Conservation (phyloP, 1,140 invertebrate species). For the Maniola jurtina region DNA sequence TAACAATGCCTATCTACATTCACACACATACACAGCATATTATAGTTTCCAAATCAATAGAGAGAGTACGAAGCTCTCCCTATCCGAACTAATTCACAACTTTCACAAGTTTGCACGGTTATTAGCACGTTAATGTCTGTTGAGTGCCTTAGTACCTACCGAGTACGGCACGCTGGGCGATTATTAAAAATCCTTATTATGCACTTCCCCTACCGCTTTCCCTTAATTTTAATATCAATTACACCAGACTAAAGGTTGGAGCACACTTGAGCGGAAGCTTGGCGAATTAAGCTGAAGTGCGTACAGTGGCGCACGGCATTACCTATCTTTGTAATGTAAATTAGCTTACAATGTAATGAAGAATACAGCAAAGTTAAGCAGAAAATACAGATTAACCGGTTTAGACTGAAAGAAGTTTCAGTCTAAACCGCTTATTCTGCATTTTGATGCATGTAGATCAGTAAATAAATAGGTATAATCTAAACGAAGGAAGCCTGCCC, state of each 20-base stretch:
- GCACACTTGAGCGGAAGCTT: conserved; percentile 25
- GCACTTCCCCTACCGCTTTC: conserved; percentile 23
- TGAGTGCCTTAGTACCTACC: not conserved
- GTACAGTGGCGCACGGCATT: conserved; percentile 7
- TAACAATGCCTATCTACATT: not conserved
- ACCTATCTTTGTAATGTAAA: not conserved
- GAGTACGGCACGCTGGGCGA: not conserved
- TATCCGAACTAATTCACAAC: conserved; percentile 24
- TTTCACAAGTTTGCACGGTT: conserved; percentile 26
- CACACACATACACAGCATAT: not conserved
- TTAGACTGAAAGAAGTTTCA: too few species aligned
- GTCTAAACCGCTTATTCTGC: too few species aligned
- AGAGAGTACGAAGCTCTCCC: not conserved
- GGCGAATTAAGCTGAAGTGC: conserved; percentile 24
- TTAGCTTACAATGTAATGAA: too few species aligned
- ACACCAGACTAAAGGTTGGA: conserved; percentile 16
- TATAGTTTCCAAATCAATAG: not conserved
- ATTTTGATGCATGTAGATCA: too few species aligned
- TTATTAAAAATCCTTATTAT: conserved; percentile 29
- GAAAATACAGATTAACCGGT: too few species aligned
- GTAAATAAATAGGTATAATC: too few species aligned
- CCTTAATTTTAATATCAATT: conserved; percentile 19
- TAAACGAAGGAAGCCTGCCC: too few species aligned
- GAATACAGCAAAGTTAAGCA: too few species aligned
- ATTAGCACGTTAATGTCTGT: conserved; percentile 1